Evolutionary conservation across 1,140 invertebrate genomes (phyloP).

Genomic region (Vollenhovia emeryi): DNA sequence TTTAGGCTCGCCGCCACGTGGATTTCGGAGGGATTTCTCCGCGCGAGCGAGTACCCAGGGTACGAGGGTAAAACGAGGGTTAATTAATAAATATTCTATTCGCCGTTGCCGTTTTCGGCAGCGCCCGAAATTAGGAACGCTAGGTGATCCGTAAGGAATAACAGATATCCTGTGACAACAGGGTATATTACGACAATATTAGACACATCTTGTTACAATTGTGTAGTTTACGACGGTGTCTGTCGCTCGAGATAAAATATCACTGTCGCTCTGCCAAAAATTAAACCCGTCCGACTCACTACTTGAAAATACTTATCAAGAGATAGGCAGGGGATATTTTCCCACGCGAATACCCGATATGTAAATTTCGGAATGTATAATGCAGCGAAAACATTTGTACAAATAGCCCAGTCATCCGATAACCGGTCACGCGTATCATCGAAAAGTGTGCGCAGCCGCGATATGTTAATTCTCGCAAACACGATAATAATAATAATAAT

Average conservation of each 20-base stretch:
- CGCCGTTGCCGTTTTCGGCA: not conserved
- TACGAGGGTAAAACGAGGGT: not conserved
- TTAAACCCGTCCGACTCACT: not conserved
- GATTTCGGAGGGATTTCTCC: not conserved
- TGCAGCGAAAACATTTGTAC: conserved; percentile 45
- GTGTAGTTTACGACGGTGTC: not conserved
- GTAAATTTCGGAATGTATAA: conserved; percentile 36
- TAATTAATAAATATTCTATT: conserved; percentile 41
- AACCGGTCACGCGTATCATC: conserved; percentile 34
- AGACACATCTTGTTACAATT: too few relatives aligned
- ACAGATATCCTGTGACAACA: not conserved
- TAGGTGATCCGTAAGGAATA: not conserved
- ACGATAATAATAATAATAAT: conserved; percentile 26
- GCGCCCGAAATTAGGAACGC: not conserved
- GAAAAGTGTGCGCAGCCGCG: conserved; percentile 25
- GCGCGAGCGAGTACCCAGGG: not conserved
- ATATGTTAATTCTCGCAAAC: conserved; percentile 53
- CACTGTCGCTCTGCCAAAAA: not conserved
- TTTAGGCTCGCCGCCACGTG: conserved; percentile 13
- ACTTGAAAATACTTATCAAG: not conserved
- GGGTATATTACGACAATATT: too few relatives aligned
- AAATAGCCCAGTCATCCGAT: conserved; percentile 28
- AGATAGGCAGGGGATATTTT: not conserved
- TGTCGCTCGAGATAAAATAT: not conserved
- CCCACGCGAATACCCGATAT: not conserved